Evolutionary conservation across 1,140 invertebrate species (phyloP).

Genomic region (Oryctes rhinoceros): DNA sequence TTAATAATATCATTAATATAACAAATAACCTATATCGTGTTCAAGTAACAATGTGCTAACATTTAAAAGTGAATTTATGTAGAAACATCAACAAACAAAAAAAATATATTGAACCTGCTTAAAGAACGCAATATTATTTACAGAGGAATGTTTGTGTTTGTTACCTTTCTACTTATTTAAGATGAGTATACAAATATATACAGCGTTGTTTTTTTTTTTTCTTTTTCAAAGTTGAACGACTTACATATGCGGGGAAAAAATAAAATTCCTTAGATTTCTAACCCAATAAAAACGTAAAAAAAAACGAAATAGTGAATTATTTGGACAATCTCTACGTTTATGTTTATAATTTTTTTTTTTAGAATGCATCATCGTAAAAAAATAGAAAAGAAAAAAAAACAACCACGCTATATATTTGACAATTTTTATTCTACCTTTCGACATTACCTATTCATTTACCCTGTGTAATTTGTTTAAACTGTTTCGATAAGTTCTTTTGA

Average conservation of each 20-base stretch:
- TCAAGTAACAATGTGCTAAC: constrained; percentile 57
- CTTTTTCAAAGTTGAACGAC: not conserved
- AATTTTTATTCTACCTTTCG: constrained; percentile 14
- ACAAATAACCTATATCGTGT: constrained; percentile 46
- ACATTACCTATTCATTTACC: not conserved
- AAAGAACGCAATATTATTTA: constrained; percentile 31
- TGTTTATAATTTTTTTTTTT: too few species aligned
- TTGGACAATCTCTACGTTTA: too few species aligned
- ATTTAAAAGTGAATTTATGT: constrained; percentile 52
- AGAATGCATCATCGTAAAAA: too few species aligned
- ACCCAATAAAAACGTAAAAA: not conserved
- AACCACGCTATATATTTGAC: not conserved
- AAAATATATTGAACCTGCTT: not conserved
- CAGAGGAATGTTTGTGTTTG: not conserved
- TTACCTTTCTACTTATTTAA: not conserved
- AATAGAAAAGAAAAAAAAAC: not conserved
- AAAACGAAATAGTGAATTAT: not conserved
- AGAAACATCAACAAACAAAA: not conserved
- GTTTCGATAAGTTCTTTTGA: too few species aligned
- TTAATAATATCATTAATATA: constrained; percentile 10
- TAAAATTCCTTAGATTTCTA: not conserved
- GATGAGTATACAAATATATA: not conserved
- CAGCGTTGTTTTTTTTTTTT: not conserved
- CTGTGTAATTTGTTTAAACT: not conserved
- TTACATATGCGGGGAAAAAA: not conserved